A percentile compares a stretch with the other conserved stretches of the same genome.
phyloP scores from a whole-genome alignment of 2,797 vertebrate genomes.

The Brachyalestes nurse region DNA sequence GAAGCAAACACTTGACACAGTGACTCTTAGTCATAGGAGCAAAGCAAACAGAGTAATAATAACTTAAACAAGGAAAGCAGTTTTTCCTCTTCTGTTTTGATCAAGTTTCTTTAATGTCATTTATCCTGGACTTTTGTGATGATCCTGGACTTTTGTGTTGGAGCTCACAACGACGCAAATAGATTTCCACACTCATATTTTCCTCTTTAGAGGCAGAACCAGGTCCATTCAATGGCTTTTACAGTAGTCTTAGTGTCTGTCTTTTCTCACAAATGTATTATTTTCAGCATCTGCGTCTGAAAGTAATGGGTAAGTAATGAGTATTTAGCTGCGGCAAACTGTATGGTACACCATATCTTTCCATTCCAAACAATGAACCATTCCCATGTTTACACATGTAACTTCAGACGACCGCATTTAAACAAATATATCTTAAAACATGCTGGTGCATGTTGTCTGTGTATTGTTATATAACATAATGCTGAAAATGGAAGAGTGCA shows the following conservation, averaged over 20 bases:
- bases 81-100: neutral
- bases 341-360: conserved; percentile 24
- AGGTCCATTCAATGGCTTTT: conserved; percentile 18
- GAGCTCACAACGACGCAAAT: neutral
- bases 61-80: conserved; percentile 4
- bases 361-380: conserved; percentile 35
- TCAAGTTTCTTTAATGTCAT: neutral
- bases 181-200: neutral
- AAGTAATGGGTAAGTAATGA: conserved; percentile 11
- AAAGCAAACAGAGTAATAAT: conserved; percentile 15
- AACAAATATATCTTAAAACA: neutral
- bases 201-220: neutral
- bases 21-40: conserved; percentile 19
- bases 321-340: conserved; percentile 26
- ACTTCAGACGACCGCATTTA: conserved; percentile 10
- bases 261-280: conserved; percentile 16
- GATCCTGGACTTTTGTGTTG: neutral
- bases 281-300: conserved; percentile 37
- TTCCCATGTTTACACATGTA: conserved; percentile 11
- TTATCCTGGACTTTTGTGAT: neutral
- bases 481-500: neutral
- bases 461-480: neutral
- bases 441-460: neutral
- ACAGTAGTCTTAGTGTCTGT: conserved; percentile 23
- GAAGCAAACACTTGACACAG: conserved; percentile 41